A percentile compares a stretch with the other conserved stretches of the same genome.
phyloP scores from a whole-genome alignment of 2,888 invertebrate genomes.

The Onchidella celtica region DNA sequence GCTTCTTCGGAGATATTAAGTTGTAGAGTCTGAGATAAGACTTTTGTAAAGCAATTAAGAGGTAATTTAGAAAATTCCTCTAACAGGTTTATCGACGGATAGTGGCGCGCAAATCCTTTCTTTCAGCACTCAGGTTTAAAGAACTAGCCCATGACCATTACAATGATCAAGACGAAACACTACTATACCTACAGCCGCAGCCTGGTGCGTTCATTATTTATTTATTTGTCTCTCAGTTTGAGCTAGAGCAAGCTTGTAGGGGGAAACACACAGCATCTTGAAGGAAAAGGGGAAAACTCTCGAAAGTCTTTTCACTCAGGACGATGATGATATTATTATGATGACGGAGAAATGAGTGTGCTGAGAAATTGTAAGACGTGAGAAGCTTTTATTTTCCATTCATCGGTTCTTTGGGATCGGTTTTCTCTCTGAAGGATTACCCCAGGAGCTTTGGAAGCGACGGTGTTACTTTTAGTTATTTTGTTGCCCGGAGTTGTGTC shows the following conservation, averaged over 20 bases:
- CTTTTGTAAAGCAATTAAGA: conserved; percentile 48
- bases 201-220: conserved; percentile 17
- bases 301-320: neutral
- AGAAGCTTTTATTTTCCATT: too few relatives aligned
- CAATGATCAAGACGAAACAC: conserved; percentile 35
- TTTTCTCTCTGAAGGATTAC: too few relatives aligned
- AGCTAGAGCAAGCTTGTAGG: neutral
- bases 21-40: conserved; percentile 43
- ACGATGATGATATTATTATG: neutral
- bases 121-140: conserved; percentile 19
- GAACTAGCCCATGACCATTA: conserved; percentile 17
- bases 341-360: neutral
- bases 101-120: conserved; percentile 10
- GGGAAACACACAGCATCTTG: neutral
- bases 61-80: conserved; percentile 41
- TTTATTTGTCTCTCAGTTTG: neutral
- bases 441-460: too few relatives aligned
- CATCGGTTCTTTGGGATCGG: too few relatives aligned
- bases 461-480: too few relatives aligned
- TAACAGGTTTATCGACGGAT: conserved; percentile 41
- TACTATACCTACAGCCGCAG: conserved; percentile 27
- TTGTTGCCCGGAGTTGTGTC: too few relatives aligned
- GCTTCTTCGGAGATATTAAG: conserved; percentile 45
- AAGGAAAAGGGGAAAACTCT: neutral
- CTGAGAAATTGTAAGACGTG: too few relatives aligned